Percentiles rank a stretch among this genome's conserved stretches.
phyloP scores from a whole-genome alignment of 2,113 vertebrate species.

The Rostratula benghalensis region DNA sequence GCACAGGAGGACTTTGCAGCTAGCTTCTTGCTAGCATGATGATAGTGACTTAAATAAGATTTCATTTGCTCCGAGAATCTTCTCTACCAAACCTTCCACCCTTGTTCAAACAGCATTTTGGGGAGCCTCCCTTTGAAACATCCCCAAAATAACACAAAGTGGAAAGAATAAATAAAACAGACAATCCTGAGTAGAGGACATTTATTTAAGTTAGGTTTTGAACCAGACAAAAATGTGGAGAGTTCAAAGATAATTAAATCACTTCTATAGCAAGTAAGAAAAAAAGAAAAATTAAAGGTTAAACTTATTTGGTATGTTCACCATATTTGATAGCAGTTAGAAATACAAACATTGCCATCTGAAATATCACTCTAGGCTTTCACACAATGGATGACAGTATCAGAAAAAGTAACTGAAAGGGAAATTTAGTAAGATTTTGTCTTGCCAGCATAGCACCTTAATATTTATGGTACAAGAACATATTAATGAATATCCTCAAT shows the following conservation, averaged over 20 bases:
- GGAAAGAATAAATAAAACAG: conserved; percentile 25
- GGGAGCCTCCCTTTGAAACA: neutral
- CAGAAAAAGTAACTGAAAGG: neutral
- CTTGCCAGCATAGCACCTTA: neutral
- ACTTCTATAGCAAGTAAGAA: neutral
- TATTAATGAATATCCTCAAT: neutral
- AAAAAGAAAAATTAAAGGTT: neutral
- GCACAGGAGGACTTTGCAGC: neutral
- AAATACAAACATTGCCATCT: neutral
- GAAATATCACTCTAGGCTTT: neutral
- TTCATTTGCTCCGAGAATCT: neutral
- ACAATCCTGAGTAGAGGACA: neutral
- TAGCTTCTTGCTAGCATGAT: neutral
- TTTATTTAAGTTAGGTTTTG: conserved; percentile 22
- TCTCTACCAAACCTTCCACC: neutral
- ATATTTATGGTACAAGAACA: neutral
- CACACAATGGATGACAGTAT: neutral
- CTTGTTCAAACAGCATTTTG: neutral
- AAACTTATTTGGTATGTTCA: neutral
- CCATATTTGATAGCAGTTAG: neutral
- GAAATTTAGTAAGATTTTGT: neutral
- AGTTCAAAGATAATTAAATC: neutral
- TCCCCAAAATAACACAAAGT: neutral
- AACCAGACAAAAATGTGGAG: neutral
- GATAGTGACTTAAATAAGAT: neutral